Evolutionary conservation across 2,797 vertebrate species (phyloP).

Genomic region (Parotocinclus haroldoi): DNA sequence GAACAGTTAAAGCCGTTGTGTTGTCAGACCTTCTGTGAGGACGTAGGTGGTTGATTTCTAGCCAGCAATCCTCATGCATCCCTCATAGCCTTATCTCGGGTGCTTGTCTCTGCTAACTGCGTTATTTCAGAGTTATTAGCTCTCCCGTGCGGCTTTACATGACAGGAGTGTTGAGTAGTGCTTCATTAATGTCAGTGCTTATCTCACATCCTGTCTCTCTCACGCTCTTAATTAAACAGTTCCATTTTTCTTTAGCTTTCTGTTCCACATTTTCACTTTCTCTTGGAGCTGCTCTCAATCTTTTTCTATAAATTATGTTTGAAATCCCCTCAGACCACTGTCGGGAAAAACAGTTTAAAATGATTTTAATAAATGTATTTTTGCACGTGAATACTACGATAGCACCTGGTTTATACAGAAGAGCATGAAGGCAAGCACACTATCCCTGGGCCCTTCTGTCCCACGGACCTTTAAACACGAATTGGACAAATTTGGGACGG

Average conservation of each 20-base stretch:
- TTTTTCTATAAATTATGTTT: background rate
- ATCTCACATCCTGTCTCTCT: background rate
- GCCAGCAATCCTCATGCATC: too few relatives aligned
- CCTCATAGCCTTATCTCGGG: background rate
- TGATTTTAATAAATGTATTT: too few relatives aligned
- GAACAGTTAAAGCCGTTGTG: too few relatives aligned
- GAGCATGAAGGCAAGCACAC: too few relatives aligned
- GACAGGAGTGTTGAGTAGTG: slow-evolving; percentile 5
- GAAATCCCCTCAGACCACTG: background rate
- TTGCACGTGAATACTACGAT: too few relatives aligned
- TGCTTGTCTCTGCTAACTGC: slow-evolving; percentile 10
- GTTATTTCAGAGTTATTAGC: slow-evolving; percentile 13
- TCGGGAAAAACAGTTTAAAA: background rate
- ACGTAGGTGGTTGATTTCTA: too few relatives aligned
- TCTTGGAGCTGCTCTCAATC: background rate
- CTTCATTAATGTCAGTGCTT: slow-evolving; percentile 16
- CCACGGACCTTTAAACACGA: too few relatives aligned
- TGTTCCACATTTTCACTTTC: background rate
- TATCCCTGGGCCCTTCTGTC: too few relatives aligned
- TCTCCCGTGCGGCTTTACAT: slow-evolving; percentile 23
- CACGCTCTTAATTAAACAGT: background rate
- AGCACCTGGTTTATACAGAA: too few relatives aligned
- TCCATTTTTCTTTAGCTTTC: background rate
- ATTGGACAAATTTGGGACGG: too few relatives aligned
- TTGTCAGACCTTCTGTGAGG: too few relatives aligned